Percentiles rank a stretch among this genome's conserved stretches.
These are phyloP conservation scores for Sebastolobus altivelis DNA, from an alignment of 2,797 vertebrate genomes.

Conservation along the genomic window DNA sequence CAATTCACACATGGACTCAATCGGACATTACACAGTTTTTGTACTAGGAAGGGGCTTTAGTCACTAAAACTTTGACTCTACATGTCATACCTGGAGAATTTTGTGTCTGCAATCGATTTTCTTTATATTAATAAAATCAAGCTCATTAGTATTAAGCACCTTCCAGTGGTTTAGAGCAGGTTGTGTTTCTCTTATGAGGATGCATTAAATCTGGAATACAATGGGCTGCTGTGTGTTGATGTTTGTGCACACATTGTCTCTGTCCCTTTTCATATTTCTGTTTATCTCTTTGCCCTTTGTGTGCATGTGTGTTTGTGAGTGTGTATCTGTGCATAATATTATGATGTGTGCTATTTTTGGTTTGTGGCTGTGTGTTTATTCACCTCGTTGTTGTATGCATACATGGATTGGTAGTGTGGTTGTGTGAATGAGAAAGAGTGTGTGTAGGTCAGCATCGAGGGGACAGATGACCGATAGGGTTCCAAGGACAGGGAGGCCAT, in stretches of 20 bases:
- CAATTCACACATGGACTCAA: no score
- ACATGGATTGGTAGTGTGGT: slow-evolving; percentile 23
- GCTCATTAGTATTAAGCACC: neutral
- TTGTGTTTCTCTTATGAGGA: neutral
- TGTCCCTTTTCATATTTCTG: slow-evolving; percentile 29
- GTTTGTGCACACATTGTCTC: slow-evolving; percentile 28
- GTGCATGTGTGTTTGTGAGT: slow-evolving; percentile 17
- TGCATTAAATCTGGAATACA: neutral
- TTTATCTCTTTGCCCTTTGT: slow-evolving; percentile 35
- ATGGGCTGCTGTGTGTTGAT: neutral
- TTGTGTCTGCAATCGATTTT: neutral
- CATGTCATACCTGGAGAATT: no score
- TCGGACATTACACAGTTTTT: no score
- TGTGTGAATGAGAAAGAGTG: neutral
- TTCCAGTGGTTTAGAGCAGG: neutral
- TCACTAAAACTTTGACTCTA: no score
- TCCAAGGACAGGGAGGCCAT: slow-evolving; percentile 73
- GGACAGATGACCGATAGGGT: slow-evolving; percentile 76
- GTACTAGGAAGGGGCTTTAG: no score
- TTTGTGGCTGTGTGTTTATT: slow-evolving; percentile 29
- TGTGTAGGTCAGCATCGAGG: slow-evolving; percentile 51
- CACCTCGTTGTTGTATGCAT: slow-evolving; percentile 32
- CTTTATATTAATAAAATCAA: neutral
- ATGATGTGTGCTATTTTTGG: slow-evolving; percentile 39
- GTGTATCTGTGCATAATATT: slow-evolving; percentile 27